Percentiles rank a stretch among this genome's conserved stretches.
Conservation (phyloP, 2,113 vertebrate genomes). For the Pachycephala philippinensis region DNA sequence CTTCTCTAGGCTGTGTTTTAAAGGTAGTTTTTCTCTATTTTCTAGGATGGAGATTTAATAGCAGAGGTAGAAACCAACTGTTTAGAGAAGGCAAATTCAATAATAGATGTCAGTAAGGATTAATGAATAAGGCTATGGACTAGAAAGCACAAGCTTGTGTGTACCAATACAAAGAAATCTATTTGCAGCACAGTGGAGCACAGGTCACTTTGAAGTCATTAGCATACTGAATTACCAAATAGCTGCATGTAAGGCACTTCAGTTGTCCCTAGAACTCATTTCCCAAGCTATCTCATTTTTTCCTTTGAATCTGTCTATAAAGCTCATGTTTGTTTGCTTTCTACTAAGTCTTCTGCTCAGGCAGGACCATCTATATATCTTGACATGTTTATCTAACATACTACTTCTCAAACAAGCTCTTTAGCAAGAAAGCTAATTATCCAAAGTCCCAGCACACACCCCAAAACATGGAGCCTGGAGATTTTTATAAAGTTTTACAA, state of each 20-base stretch:
- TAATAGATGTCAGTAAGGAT: conserved; percentile 57
- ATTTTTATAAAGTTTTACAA: neutral
- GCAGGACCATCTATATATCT: neutral
- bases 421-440: neutral
- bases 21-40: neutral
- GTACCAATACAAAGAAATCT: conserved; percentile 47
- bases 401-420: neutral
- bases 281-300: neutral
- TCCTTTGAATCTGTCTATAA: neutral
- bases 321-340: neutral
- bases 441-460: neutral
- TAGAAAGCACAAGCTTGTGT: conserved; percentile 38
- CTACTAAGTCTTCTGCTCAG: neutral
- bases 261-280: neutral
- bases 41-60: conserved; percentile 23
- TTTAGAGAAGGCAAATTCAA: conserved; percentile 50
- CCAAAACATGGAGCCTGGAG: neutral
- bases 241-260: neutral
- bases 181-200: conserved; percentile 33
- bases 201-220: conserved; percentile 48
- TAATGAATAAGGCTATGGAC: conserved; percentile 53
- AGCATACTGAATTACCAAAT: conserved; percentile 16
- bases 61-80: conserved; percentile 41
- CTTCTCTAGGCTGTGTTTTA: neutral
- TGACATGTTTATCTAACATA: neutral